Evolutionary conservation across 2,888 invertebrate species (phyloP).

Genomic region (Aporophyla lueneburgensis): DNA sequence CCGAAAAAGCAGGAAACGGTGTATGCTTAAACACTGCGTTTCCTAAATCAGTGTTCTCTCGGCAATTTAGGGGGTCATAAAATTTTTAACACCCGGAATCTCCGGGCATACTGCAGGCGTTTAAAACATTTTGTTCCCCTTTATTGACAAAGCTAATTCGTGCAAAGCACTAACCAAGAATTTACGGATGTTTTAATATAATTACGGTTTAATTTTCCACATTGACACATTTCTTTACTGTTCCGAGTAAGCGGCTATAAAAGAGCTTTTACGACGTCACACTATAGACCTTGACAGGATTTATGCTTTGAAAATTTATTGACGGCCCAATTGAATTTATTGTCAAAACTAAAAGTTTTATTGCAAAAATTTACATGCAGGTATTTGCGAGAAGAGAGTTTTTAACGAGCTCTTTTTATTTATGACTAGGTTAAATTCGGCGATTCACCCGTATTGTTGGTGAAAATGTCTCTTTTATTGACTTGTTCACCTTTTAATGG

Average conservation of each 20-base stretch:
- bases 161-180: conserved; percentile 38
- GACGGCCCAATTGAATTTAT: conserved; percentile 84
- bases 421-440: conserved; percentile 46
- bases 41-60: conserved; percentile 40
- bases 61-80: conserved; percentile 52
- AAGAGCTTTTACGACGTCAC: conserved; percentile 79
- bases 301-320: conserved; percentile 85
- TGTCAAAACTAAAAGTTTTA: conserved; percentile 83
- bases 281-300: conserved; percentile 80
- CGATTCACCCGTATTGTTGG: conserved; percentile 28
- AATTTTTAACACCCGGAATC: conserved; percentile 28
- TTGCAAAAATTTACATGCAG: conserved; percentile 74
- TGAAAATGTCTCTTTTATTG: conserved; percentile 28
- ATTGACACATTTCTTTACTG: conserved; percentile 73
- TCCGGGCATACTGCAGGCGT: conserved; percentile 11
- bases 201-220: conserved; percentile 64
- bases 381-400: conserved; percentile 61
- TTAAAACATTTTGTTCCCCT: conserved; percentile 32
- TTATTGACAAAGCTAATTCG: conserved; percentile 31
- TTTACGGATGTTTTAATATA: conserved; percentile 53
- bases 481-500: conserved; percentile 23
- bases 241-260: conserved; percentile 75
- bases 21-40: conserved; percentile 17
- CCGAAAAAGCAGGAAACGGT: conserved; percentile 22
- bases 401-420: conserved; percentile 66